Evolutionary conservation across 2,888 invertebrate species (phyloP).

Genomic region (Cyclophora punctaria): DNA sequence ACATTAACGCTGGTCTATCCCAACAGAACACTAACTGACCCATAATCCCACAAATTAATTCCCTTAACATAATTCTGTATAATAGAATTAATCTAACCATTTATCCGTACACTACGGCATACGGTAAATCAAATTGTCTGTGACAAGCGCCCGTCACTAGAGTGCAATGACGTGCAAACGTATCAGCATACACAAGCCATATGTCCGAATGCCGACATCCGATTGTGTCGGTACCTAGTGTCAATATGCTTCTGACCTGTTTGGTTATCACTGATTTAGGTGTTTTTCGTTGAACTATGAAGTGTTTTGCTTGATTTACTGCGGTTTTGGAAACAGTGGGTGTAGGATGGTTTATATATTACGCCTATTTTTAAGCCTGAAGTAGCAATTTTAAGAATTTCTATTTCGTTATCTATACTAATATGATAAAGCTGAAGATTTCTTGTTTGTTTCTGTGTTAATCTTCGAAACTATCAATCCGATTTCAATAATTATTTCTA

Average conservation of each 20-base stretch:
- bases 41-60: constrained; percentile 8
- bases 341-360: too few relatives aligned
- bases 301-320: not conserved
- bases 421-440: too few relatives aligned
- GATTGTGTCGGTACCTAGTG: constrained; percentile 11
- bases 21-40: not conserved
- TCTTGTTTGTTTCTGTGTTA: too few relatives aligned
- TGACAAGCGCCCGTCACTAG: constrained; percentile 28
- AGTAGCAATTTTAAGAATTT: too few relatives aligned
- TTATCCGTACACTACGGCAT: constrained; percentile 9
- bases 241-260: constrained; percentile 6
- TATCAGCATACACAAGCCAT: constrained; percentile 29
- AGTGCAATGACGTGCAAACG: constrained; percentile 23
- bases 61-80: constrained; percentile 9
- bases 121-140: constrained; percentile 37
- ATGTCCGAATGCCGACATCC: constrained; percentile 20
- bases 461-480: too few relatives aligned
- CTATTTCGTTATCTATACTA: too few relatives aligned
- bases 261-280: constrained; percentile 1
- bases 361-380: too few relatives aligned
- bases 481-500: too few relatives aligned
- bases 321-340: too few relatives aligned
- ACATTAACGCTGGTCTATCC: too few relatives aligned
- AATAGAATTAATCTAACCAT: constrained; percentile 16
- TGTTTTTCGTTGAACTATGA: not conserved